Evolutionary conservation across 1,140 invertebrate species (phyloP), one percentile per base, ranked within the genome.

Genomic region (Hyles vespertilio): DNA sequence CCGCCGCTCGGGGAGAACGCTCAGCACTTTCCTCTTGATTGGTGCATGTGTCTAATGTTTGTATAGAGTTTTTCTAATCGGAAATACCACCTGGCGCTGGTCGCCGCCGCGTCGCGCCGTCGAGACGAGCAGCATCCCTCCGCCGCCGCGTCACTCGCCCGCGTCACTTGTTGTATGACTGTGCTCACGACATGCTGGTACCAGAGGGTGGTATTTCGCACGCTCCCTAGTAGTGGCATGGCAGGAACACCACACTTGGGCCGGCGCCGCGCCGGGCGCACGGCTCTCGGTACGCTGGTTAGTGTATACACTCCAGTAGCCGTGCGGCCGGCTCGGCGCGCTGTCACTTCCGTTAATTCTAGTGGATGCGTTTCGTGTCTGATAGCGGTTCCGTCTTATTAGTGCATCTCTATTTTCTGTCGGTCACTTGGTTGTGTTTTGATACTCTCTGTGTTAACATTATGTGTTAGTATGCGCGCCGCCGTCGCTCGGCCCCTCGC

Each of bases 181-280:
- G 32, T 22, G 22, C 9, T 40, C 10, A 12, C 56, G 32, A 9
- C 22, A 50, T 22, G 12, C 12, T 8, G 1, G 8, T 8, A 40
- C 63, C 67, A 59, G 74, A 76, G 79, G 83, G 84, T 87, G 84
- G 84, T 87, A 84, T 84, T 84, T 84, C 84, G 61, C 67, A 62
- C 61, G 68, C 69, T 74, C 77, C 79, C 71, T 68, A 69, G 83
- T 86, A 84, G 83, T 83, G 79, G 81, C 81, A 84, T 84, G 81
- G 70, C 67, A 63, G 74, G 72, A 72, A 74, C 67, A 65, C 22
- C 12, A 33, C 32, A 32, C 44, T 7, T 48, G 32, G 45, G 3
- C 5, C 32, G 45, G 44, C 32, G 55, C 56, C 53, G 22, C 72
- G 63, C 51, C 70, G 64, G 72, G 61, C 61, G 67, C 67, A 65